Percentiles rank a stretch among this genome's conserved stretches.
Conservation (phyloP, 2,888 invertebrate species). For the Macrosoma leucophasiata region DNA sequence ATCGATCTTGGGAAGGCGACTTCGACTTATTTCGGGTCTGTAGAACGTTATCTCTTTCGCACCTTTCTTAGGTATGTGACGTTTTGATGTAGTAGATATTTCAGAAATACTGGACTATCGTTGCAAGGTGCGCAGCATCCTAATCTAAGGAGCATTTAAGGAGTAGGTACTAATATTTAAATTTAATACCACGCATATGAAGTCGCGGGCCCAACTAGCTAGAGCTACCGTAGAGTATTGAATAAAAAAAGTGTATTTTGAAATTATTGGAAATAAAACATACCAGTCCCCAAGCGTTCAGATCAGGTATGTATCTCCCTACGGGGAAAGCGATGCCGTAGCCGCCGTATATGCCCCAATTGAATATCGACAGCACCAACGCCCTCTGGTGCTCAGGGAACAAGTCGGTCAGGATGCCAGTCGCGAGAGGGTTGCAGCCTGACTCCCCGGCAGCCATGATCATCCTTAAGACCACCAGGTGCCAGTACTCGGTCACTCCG, state of each 20-base stretch:
- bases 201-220: background rate
- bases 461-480: slow-evolving; percentile 89
- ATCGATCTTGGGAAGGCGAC: no score
- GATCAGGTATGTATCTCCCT: slow-evolving; percentile 86
- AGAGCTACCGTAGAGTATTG: background rate
- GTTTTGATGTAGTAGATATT: no score
- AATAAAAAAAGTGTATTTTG: background rate
- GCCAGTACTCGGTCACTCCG: slow-evolving; percentile 91
- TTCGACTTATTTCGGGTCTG: no score
- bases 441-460: slow-evolving; percentile 91
- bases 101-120: no score
- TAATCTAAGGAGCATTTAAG: background rate
- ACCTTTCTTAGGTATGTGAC: no score
- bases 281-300: slow-evolving; percentile 84
- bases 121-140: no score
- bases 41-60: no score
- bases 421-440: slow-evolving; percentile 90
- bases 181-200: no score
- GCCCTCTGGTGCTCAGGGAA: slow-evolving; percentile 89
- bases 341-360: slow-evolving; percentile 97
- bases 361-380: slow-evolving; percentile 93
- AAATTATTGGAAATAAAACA: slow-evolving; percentile 32
- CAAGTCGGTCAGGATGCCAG: slow-evolving; percentile 88
- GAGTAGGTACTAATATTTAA: background rate
- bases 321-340: slow-evolving; percentile 95